phyloP scores from a whole-genome alignment of 2,113 vertebrate species.

The Nycticorax nycticorax region DNA sequence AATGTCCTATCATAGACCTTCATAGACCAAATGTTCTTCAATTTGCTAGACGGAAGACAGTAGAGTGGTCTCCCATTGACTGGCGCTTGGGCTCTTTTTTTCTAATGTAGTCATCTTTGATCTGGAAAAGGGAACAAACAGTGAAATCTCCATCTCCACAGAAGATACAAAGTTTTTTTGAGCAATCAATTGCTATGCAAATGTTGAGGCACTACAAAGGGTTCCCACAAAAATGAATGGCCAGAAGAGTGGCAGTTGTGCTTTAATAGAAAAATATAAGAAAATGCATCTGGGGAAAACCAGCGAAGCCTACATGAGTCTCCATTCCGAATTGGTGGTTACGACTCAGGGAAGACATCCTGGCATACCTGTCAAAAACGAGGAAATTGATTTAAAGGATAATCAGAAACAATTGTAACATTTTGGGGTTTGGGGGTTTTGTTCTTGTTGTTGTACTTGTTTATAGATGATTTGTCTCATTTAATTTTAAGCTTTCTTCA shows the following conservation, averaged over 20 bases:
- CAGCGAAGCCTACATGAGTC: not conserved
- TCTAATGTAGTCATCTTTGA: not conserved
- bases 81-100: not conserved
- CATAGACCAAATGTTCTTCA: not conserved
- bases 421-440: not conserved
- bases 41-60: not conserved
- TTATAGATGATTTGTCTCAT: not conserved
- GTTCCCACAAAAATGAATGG: not conserved
- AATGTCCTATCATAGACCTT: not conserved
- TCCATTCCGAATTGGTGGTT: not conserved
- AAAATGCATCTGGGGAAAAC: not conserved
- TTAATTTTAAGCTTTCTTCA: not conserved
- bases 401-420: not conserved
- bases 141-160: not conserved
- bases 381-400: not conserved
- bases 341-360: not conserved
- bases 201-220: not conserved
- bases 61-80: accelerated
- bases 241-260: not conserved
- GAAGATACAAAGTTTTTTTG: accelerated
- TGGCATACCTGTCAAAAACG: not conserved
- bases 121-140: not conserved
- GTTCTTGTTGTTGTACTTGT: not conserved
- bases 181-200: not conserved
- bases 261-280: not conserved